phyloP scores from a whole-genome alignment of 1,140 invertebrate species.

The Caerostris darwini region DNA sequence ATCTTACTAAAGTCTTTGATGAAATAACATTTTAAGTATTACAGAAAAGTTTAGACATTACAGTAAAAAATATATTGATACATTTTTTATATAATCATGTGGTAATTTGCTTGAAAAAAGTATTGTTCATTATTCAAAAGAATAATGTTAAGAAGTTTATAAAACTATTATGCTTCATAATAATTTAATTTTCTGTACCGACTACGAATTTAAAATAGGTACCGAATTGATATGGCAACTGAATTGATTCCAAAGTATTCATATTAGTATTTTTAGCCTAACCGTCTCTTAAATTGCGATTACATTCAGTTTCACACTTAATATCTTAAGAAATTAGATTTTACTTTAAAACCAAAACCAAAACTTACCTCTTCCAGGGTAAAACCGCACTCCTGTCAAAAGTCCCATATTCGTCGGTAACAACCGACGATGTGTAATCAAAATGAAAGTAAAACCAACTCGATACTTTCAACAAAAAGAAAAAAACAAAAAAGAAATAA shows the following conservation, averaged over 20 bases:
- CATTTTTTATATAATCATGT: too few species aligned
- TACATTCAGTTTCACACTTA: neutral
- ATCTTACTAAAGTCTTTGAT: too few species aligned
- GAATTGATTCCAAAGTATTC: neutral
- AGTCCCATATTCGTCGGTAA: slow-evolving; percentile 64
- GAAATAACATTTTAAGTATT: too few species aligned
- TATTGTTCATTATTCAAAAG: too few species aligned
- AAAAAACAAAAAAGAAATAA: neutral
- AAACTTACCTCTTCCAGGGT: slow-evolving; percentile 63
- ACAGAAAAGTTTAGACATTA: too few species aligned
- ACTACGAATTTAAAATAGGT: too few species aligned
- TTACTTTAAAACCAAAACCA: neutral
- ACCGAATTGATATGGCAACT: too few species aligned
- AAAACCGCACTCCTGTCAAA: slow-evolving; percentile 59
- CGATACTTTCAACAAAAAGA: neutral
- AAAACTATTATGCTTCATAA: too few species aligned
- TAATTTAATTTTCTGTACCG: too few species aligned
- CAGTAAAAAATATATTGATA: too few species aligned
- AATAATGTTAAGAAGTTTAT: too few species aligned
- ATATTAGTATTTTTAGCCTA: neutral
- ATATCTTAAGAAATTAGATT: neutral
- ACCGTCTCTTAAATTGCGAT: neutral
- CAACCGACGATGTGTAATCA: slow-evolving; percentile 12
- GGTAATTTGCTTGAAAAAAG: too few species aligned
- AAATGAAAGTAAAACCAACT: neutral